Base-by-base conservation (phyloP, 1,140 invertebrate species). In the Neodiprion fabricii region DNA sequence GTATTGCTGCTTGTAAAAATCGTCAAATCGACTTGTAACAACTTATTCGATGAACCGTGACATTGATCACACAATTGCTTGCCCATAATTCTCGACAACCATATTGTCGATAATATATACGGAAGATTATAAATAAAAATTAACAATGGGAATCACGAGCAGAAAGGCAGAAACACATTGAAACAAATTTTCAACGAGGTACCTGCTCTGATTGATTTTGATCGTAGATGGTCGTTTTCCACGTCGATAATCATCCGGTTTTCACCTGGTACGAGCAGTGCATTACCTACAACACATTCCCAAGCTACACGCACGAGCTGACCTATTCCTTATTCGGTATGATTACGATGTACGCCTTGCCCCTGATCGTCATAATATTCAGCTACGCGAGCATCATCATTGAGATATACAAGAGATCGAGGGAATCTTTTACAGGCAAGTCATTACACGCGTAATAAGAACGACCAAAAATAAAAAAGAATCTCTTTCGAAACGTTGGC, bases 321-420 rank as follows among this genome's bases (percentile, higher is more conserved):
- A 89, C 91, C 1, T 97, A 97, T 85, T 92, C 91, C 71, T 85
- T 95, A 1, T 92, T 95, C 68, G 94, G 93, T 61, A 95, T 96
- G 93, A 80, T 92, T 4, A 91, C 94, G 79, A 96, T 97, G 93
- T 98, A 98, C 86, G 92, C 92, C 48, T 88, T 96, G 5, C 97
- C 97, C 0, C 88, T 98, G 49, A 83, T 93, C 48, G 92, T 96
- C 67, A 97, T 98, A 73, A 92, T 96, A 67, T 96, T 94, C 82
- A 95, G 94, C 80, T 98, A 97, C 77, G 92, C 92, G 0, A 94
- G 95, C 67, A 97, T 98, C 71, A 89, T 98, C 0, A 77, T 92
- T 14, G 95, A 96, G 85, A 95, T 96, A 73, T 93, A 92, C 75
- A 89, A 89, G 28, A 88, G 92, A 74, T 92, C 92, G 0, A 87